These are phyloP conservation scores for Dryomyza anilis DNA, from an alignment of 2,888 invertebrate species.

Conservation along the genomic window DNA sequence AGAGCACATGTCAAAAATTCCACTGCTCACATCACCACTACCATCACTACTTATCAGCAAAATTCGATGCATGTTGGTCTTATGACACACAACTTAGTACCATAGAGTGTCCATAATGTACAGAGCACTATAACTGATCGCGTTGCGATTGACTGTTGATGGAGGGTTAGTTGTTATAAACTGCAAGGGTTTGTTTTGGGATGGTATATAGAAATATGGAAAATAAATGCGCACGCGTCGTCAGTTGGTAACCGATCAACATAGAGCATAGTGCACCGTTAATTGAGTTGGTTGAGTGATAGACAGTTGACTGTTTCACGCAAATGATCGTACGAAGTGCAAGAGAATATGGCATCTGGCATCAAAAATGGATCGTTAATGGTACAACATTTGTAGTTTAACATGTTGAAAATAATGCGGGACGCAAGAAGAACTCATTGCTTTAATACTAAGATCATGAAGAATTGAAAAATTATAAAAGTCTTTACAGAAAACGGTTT, in stretches of 20 bases:
- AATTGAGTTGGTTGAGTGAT: constrained; percentile 26
- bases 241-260: neutral
- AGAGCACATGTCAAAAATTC: constrained; percentile 1
- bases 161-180: neutral
- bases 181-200: neutral
- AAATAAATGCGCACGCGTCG: neutral
- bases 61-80: too few species aligned
- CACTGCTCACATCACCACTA: neutral
- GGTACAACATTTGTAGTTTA: too few species aligned
- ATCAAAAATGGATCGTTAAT: too few species aligned
- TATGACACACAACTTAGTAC: too few species aligned
- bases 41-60: too few species aligned
- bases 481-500: too few species aligned
- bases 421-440: too few species aligned
- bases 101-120: too few species aligned
- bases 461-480: too few species aligned
- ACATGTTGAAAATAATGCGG: too few species aligned
- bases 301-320: neutral
- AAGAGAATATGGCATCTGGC: neutral
- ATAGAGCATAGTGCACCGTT: neutral
- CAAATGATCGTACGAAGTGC: neutral
- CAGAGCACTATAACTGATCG: too few species aligned
- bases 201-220: neutral
- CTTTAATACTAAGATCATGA: too few species aligned
- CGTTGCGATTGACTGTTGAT: neutral